Evolutionary conservation across 1,140 invertebrate genomes (phyloP), one percentile per base, ranked within the genome.

Genomic region (Heliconius nattereri): DNA sequence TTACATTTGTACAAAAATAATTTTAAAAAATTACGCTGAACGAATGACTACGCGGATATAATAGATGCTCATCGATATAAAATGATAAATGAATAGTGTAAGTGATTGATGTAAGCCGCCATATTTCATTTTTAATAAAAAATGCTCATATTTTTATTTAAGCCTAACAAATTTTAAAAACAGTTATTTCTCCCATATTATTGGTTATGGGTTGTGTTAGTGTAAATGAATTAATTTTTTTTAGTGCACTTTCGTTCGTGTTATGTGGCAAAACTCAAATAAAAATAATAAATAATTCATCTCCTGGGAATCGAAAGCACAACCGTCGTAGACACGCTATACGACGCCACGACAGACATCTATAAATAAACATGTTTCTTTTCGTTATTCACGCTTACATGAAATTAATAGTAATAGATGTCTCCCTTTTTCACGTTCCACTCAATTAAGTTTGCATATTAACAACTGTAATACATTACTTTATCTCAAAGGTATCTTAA

Each of bases 21-120:
- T 23, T 57, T 0, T 35, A 7, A 60, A 20, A 60, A 60, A 60
- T 11, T 60, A 60, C 20, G n/a, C n/a, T 2, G n/a, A 23, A 7
- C 54, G 54, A 60, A 60, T 60, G 54, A 60, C 54, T 60, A 23
- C n/a, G 54, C 54, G n/a, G 3, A 52, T 52, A 52, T 52, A 60
- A 60, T 60, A 60, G 9, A 8, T 60, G 7, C 54, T 60, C 54
- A 60, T 60, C 54, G 54, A 60, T 60, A 60, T 60, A 60, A 57
- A 60, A 60, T 60, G 54, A 60, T 60, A 60, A 60, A 60, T 60
- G 54, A 60, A 60, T 60, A 60, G 54, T 23, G 54, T 60, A 60
- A 7, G 9, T 60, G 54, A 60, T 60, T 60, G 54, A 60, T 60
- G 54, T 52, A 60, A 60, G n/a, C n/a, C 54, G n/a, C n/a, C n/a